phyloP scores from a whole-genome alignment of 2,113 vertebrate species.

The Leptocoma aspasia region DNA sequence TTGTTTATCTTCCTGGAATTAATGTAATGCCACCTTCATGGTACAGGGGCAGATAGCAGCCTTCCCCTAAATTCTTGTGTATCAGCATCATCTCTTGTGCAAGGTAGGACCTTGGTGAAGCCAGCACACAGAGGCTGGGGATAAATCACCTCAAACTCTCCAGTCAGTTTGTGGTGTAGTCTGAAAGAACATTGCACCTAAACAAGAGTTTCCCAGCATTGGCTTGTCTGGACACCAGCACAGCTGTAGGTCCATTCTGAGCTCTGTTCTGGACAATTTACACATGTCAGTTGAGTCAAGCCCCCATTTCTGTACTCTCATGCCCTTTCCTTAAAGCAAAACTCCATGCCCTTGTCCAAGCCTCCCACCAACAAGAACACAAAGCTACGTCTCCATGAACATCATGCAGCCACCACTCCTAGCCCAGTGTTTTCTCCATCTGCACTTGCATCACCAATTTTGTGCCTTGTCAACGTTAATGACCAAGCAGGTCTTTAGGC shows the following conservation, averaged over 20 bases:
- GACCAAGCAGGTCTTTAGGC: background rate
- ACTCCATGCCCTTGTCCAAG: background rate
- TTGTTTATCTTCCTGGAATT: background rate
- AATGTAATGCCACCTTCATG: background rate
- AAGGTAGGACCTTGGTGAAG: background rate
- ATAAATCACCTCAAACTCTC: background rate
- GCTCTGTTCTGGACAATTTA: background rate
- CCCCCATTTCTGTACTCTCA: background rate
- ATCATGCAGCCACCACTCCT: background rate
- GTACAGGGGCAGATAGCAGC: background rate
- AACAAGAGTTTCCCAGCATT: background rate
- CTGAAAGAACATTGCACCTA: background rate
- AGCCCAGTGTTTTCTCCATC: background rate
- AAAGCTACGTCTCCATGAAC: background rate
- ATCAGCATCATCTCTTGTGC: background rate
- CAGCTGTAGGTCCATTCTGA: background rate
- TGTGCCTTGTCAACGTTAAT: background rate
- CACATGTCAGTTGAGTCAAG: rapidly evolving
- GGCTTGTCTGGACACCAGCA: background rate
- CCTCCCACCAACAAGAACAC: background rate
- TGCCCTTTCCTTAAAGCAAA: background rate
- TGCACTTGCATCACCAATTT: background rate
- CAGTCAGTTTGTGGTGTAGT: background rate
- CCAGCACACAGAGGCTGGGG: background rate
- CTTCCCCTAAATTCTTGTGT: background rate